These are phyloP conservation scores for Cerastoderma edule DNA, from an alignment of 2,888 invertebrate genomes.

Conservation along the genomic window DNA sequence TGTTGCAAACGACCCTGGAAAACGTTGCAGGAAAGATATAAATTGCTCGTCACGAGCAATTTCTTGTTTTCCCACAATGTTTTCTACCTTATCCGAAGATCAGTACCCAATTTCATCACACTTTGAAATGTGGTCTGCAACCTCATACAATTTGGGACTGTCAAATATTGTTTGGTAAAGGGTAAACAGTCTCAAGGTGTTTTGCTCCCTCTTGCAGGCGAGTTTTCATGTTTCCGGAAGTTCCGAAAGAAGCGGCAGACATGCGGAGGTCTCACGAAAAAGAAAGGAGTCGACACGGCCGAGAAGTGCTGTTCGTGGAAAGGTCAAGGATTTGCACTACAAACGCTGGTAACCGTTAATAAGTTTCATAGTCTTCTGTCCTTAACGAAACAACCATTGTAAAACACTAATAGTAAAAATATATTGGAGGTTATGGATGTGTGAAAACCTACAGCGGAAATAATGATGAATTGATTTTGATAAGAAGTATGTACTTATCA, in stretches of 20 bases:
- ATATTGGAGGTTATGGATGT: not conserved
- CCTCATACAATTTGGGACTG: too few species aligned
- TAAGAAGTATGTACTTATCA: not conserved
- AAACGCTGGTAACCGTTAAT: slow-evolving; percentile 59
- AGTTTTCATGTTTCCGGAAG: slow-evolving; percentile 66
- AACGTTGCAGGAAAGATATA: too few species aligned
- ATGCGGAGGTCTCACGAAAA: slow-evolving; percentile 71
- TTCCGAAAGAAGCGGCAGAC: slow-evolving; percentile 56
- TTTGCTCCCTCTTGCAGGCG: slow-evolving; percentile 27
- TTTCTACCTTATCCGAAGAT: too few species aligned
- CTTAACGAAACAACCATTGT: not conserved
- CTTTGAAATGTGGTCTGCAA: too few species aligned
- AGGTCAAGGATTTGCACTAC: slow-evolving; percentile 67
- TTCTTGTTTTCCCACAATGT: too few species aligned
- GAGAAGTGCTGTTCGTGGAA: slow-evolving; percentile 68
- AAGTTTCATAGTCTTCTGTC: not conserved
- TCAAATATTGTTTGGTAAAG: slow-evolving; percentile 11
- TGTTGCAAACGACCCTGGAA: too few species aligned
- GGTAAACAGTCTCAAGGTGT: not conserved
- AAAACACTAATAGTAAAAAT: not conserved
- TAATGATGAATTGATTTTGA: too few species aligned
- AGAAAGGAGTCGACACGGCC: slow-evolving; percentile 57
- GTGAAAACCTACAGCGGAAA: too few species aligned
- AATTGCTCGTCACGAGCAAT: too few species aligned
- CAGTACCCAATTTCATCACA: too few species aligned